Evolutionary conservation across 2,888 invertebrate genomes (phyloP).

Genomic region (Leptopterna dolabrata): DNA sequence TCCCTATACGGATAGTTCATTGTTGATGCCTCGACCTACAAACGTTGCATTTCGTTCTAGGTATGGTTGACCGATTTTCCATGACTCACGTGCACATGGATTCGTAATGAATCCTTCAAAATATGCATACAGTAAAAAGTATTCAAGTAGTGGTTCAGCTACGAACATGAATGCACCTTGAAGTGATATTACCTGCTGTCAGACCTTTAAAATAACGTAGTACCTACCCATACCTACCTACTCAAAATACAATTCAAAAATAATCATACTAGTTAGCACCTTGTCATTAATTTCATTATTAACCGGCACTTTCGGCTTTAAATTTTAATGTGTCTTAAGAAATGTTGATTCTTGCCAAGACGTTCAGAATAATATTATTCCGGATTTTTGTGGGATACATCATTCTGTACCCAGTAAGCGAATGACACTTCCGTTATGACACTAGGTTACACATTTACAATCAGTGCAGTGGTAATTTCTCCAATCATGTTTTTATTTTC

Average conservation of each 20-base stretch:
- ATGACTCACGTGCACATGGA: constrained; percentile 1
- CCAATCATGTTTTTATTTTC: too few relatives aligned
- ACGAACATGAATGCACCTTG: not conserved
- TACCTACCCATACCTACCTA: not conserved
- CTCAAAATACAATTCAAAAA: not conserved
- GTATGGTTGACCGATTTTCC: not conserved
- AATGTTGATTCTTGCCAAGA: too few relatives aligned
- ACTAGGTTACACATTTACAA: too few relatives aligned
- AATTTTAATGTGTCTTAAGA: too few relatives aligned
- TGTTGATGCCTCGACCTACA: not conserved
- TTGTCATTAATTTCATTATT: too few relatives aligned
- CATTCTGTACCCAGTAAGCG: too few relatives aligned
- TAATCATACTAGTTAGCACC: not conserved
- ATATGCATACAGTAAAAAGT: not conserved
- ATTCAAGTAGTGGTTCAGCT: not conserved
- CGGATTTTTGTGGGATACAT: too few relatives aligned
- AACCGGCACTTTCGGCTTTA: too few relatives aligned
- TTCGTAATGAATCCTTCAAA: not conserved
- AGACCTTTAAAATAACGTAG: too few relatives aligned
- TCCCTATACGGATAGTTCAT: constrained; percentile 11
- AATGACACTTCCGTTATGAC: too few relatives aligned
- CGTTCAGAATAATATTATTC: too few relatives aligned
- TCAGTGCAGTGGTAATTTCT: too few relatives aligned
- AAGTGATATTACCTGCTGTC: not conserved
- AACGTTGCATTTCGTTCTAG: not conserved